phyloP scores from a whole-genome alignment of 2,888 invertebrate genomes.

The Thumatha senex region DNA sequence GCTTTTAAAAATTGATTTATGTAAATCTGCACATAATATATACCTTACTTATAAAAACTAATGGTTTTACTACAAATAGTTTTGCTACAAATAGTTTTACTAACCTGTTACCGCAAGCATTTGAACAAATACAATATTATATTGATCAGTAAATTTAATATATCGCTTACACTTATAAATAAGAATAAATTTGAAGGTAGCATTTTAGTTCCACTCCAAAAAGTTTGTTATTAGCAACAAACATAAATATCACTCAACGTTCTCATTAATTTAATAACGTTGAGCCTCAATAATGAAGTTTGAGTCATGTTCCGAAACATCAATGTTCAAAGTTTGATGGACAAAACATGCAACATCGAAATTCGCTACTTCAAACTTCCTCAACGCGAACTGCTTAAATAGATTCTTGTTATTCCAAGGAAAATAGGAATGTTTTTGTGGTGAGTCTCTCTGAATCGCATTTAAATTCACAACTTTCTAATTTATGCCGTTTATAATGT shows the following conservation, averaged over 20 bases:
- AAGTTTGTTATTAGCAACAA: conserved; percentile 14
- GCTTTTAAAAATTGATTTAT: too few species aligned
- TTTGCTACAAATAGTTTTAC: too few species aligned
- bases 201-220: too few species aligned
- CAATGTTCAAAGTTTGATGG: conserved; percentile 33
- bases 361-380: conserved; percentile 21
- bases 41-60: too few species aligned
- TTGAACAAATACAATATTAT: too few species aligned
- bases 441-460: background rate
- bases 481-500: background rate
- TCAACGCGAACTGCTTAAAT: conserved; percentile 15
- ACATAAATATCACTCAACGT: conserved; percentile 26
- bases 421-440: conserved; percentile 4
- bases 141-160: too few species aligned
- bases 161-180: too few species aligned
- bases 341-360: conserved; percentile 28
- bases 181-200: too few species aligned
- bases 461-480: background rate
- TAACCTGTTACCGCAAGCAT: too few species aligned
- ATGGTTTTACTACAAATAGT: too few species aligned
- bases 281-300: conserved; percentile 31
- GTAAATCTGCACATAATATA: too few species aligned
- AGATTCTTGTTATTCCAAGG: conserved; percentile 16
- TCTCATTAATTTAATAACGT: conserved; percentile 30
- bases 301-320: conserved; percentile 22